These are phyloP conservation scores for Siniperca obscura DNA, from an alignment of 2,797 vertebrate genomes.

Conservation along the genomic window DNA sequence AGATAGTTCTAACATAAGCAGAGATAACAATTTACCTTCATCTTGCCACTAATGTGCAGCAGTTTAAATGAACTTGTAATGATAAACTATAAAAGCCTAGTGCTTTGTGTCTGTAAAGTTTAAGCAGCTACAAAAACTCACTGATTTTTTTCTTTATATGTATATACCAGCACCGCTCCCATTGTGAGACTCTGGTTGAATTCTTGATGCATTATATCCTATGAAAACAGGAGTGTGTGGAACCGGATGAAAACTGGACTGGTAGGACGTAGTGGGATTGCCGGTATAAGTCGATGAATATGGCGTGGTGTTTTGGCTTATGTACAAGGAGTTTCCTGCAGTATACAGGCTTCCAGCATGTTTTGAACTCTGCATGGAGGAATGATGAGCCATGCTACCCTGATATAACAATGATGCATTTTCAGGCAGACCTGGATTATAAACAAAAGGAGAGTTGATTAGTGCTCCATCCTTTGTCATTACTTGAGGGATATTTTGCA, in stretches of 20 bases:
- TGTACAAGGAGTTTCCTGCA: conserved; percentile 59
- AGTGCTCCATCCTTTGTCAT: conserved; percentile 35
- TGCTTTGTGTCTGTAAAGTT: conserved; percentile 1
- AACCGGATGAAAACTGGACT: conserved; percentile 68
- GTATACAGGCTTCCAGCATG: conserved; percentile 53
- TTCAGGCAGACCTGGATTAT: conserved; percentile 46
- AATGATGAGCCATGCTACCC: conserved; percentile 28
- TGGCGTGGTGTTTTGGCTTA: conserved; percentile 41
- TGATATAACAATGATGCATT: conserved; percentile 62
- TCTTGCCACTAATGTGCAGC: not conserved
- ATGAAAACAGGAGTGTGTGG: conserved; percentile 76
- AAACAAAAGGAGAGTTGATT: conserved; percentile 51
- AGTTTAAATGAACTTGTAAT: conserved; percentile 7
- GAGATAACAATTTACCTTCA: conserved; percentile 3
- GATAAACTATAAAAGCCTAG: not conserved
- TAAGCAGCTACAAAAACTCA: not conserved
- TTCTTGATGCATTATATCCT: conserved; percentile 67
- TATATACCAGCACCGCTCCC: conserved; percentile 68
- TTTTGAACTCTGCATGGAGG: conserved; percentile 55
- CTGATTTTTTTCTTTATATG: conserved; percentile 64
- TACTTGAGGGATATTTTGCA: conserved; percentile 46
- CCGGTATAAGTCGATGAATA: conserved; percentile 25
- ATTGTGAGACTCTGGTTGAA: conserved; percentile 39
- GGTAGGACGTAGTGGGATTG: conserved; percentile 55
- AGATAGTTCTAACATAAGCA: not conserved